Conservation (phyloP, 2,888 invertebrate species). For the Thecocarcelia acutangulata region DNA sequence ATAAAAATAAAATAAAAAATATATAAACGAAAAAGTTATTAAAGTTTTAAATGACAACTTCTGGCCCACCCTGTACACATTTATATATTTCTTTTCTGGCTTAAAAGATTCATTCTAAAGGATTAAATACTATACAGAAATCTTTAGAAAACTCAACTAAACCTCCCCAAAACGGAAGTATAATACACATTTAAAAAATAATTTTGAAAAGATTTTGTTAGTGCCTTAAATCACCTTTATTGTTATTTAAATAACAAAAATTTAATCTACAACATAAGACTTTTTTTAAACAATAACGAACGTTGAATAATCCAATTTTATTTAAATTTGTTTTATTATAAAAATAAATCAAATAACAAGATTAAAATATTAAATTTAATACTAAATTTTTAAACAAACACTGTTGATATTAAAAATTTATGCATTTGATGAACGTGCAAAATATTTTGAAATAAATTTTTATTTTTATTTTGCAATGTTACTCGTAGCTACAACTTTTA, state of each 20-base stretch:
- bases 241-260: conserved; percentile 14
- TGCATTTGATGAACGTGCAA: no score
- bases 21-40: no score
- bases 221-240: conserved; percentile 26
- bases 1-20: no score
- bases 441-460: no score
- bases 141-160: conserved; percentile 7
- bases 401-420: no score
- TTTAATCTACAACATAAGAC: background rate
- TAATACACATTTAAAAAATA: conserved; percentile 14
- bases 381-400: background rate
- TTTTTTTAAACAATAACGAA: background rate
- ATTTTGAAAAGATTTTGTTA: conserved; percentile 9
- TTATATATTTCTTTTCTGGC: background rate
- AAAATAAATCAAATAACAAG: conserved; percentile 11
- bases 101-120: conserved; percentile 23
- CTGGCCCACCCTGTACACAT: no score
- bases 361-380: conserved; percentile 1
- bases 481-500: no score
- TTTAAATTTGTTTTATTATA: conserved; percentile 10
- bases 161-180: conserved; percentile 7
- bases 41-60: no score
- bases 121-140: conserved; percentile 20
- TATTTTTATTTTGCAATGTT: no score
- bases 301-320: background rate